phyloP scores from a whole-genome alignment of 2,888 invertebrate genomes.

The Andrena fulva region DNA sequence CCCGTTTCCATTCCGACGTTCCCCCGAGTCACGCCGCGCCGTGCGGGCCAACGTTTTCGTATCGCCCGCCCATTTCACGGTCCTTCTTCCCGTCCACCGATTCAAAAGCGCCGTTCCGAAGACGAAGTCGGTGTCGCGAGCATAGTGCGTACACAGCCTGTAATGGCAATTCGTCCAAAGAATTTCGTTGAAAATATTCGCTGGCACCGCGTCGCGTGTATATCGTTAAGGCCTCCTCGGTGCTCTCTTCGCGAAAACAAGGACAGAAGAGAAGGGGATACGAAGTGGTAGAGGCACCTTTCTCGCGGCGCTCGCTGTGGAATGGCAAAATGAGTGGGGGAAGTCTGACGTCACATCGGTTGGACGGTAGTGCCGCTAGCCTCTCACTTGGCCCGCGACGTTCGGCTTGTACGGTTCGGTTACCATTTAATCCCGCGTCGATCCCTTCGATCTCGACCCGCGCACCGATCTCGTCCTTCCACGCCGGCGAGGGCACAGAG shows the following conservation, averaged over 20 bases:
- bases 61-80: background rate
- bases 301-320: slow-evolving; percentile 69
- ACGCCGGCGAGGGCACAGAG: slow-evolving; percentile 6
- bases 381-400: slow-evolving; percentile 82
- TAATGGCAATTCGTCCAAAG: slow-evolving; percentile 47
- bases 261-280: slow-evolving; percentile 66
- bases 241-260: slow-evolving; percentile 61
- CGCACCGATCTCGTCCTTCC: slow-evolving; percentile 6
- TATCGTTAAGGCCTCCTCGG: slow-evolving; percentile 59
- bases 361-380: slow-evolving; percentile 79
- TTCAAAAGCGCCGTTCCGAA: background rate
- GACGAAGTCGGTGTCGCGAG: background rate
- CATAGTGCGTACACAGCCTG: background rate
- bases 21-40: too few relatives aligned
- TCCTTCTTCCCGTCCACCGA: background rate
- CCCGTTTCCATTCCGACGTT: too few relatives aligned
- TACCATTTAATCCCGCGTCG: background rate
- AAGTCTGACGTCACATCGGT: slow-evolving; percentile 80
- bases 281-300: slow-evolving; percentile 68
- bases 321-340: slow-evolving; percentile 75
- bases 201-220: slow-evolving; percentile 29
- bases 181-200: slow-evolving; percentile 65
- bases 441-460: slow-evolving; percentile 9
- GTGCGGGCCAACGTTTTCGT: background rate
- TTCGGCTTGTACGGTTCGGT: slow-evolving; percentile 76